Percentiles rank a stretch among this genome's conserved stretches.
Conservation (phyloP, 2,888 invertebrate species). For the Ormyrus thymus region DNA sequence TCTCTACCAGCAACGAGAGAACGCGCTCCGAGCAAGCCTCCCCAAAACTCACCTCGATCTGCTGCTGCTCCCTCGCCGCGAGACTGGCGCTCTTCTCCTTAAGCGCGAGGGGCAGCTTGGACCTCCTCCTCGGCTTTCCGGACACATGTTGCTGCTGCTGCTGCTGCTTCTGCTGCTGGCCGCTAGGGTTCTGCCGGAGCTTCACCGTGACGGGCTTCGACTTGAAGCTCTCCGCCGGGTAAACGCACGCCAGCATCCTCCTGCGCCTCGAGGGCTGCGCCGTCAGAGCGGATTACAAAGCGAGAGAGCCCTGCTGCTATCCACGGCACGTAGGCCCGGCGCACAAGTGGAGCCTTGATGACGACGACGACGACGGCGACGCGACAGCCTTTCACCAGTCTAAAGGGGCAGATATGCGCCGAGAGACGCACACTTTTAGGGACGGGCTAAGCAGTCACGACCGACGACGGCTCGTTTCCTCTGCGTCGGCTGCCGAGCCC, state of each 20-base stretch:
- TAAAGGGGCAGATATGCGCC: too few species aligned
- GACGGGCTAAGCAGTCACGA: too few species aligned
- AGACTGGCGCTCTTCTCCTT: constrained; percentile 49
- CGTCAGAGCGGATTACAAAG: background rate
- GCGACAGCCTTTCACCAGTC: too few species aligned
- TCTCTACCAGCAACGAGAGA: too few species aligned
- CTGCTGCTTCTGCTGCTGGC: constrained; percentile 40
- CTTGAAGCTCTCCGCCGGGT: constrained; percentile 71
- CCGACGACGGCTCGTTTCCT: too few species aligned
- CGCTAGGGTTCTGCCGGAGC: constrained; percentile 58
- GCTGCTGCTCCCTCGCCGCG: constrained; percentile 21
- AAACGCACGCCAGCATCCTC: constrained; percentile 71
- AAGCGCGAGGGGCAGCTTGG: constrained; percentile 34
- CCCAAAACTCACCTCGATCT: constrained; percentile 56
- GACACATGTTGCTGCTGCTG: constrained; percentile 41
- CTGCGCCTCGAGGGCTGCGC: background rate
- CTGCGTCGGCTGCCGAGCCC: too few species aligned
- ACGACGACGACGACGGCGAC: too few species aligned
- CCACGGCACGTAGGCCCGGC: too few species aligned
- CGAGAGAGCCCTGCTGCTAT: too few species aligned
- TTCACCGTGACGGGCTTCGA: constrained; percentile 69
- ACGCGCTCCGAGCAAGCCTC: too few species aligned
- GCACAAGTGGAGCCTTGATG: too few species aligned
- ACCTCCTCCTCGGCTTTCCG: constrained; percentile 66
- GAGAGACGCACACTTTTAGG: too few species aligned